Evolutionary conservation across 2,888 invertebrate species (phyloP), one percentile per base, ranked within the genome.

Genomic region (Cyaniris semiargus): DNA sequence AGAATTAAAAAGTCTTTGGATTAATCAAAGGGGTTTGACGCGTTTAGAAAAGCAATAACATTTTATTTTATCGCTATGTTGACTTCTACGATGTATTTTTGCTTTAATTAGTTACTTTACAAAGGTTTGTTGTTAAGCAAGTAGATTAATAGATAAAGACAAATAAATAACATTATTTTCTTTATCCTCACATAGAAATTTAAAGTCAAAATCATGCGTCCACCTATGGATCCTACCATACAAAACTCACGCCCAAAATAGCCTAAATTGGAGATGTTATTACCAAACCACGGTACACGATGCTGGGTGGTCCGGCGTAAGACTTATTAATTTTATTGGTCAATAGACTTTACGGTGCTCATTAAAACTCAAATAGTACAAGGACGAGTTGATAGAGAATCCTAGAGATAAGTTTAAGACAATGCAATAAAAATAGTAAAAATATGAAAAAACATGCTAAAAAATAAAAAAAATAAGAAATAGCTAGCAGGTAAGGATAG

Each of bases 271-370:
- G 77, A 72, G 76, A 76, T 78, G 81, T 82, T 81, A 81, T 82
- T 80, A 81, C 81, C 81, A 79, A 83, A 82, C 83, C 83, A 78
- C 81, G 31, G 78, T 71, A 80, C 79, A 81, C 27, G 66, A 13
- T 27, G 66, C 66, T 66, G 66, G 66, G 66, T 66, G 66, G 66
- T 66, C 66, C 66, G 18, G 66, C 66, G 27, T 31, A 31, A 31
- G 66, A 66, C 66, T 66, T 66, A 66, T 66, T 66, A 31, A 66
- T 66, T 66, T 66, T 66, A 66, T 66, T 66, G 66, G 66, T 66
- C 66, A 66, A 66, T 66, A 66, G 66, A 66, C 27, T 66, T 66
- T 66, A 66, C 66, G 31, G 66, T 66, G 66, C 18, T 66, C 66
- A 66, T 27, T 66, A 66, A 66, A 66, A 66, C 27, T 27, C 66